Evolutionary conservation across 2,113 vertebrate genomes (phyloP), one percentile per base, ranked within the genome.

Genomic region (Pipra filicauda): DNA sequence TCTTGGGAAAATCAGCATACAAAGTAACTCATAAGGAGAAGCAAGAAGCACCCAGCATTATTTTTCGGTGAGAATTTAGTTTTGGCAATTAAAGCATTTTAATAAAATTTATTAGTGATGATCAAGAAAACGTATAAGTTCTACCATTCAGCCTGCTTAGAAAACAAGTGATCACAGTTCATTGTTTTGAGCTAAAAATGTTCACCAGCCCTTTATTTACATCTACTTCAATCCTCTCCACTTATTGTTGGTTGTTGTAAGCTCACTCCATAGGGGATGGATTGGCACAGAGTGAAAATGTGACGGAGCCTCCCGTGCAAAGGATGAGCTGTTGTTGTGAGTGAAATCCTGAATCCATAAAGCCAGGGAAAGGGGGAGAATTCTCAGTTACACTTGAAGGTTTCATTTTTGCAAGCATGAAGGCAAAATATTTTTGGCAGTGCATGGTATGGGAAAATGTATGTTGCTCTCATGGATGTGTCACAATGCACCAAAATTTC

Each of bases 161-260:
- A 89, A 92, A 81, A 61, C 31, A 69, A 70, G 15, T 16, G 54
- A 89, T 76, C n/a, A 30, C 1, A 3, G 61, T 58, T 75, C 62
- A 72, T 89, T 92, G 52, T 89, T 80, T 65, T 54, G 54, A 89
- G 73, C 80, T 94, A 69, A 93, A 89, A 95, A 85, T 85, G 37
- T 43, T 94, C 80, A 62, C 86, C 44, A 79, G 44, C 37, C 73
- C 76, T 92, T 94, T 95, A 92, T 97, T 89, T 94, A 70, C 76
- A 93, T 91, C 76, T 92, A 80, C 54, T 87, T 81, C 91, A 72
- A 15, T 41, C 83, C 37, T 48, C 52, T 89, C 37, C 9, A 11
- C 62, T 81, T 94, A 79, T 73, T 93, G 83, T 85, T 76, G 21
- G n/a, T 73, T 92, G 83, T 73, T 93, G 75, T 75, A 96, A 96